Conservation (phyloP, 2,888 invertebrate genomes). For the Mermis nigrescens region DNA sequence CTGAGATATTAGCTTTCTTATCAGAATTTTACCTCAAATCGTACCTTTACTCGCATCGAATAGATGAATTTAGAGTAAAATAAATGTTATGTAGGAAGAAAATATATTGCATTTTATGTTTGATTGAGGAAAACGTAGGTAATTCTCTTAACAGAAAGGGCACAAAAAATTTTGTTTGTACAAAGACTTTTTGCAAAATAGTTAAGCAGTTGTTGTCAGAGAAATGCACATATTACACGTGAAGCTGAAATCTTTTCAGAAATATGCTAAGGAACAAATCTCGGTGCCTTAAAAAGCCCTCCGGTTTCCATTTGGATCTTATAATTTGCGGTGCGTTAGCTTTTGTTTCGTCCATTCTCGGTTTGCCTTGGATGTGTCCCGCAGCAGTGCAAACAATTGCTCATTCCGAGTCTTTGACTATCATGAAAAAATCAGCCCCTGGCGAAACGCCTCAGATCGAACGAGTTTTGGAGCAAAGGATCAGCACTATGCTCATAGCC, state of each 20-base stretch:
- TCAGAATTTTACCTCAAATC: too few species aligned
- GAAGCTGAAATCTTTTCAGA: conserved; percentile 40
- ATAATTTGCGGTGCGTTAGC: conserved; percentile 65
- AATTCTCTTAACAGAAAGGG: too few species aligned
- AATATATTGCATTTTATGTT: too few species aligned
- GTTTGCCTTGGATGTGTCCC: conserved; percentile 84
- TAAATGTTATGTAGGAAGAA: too few species aligned
- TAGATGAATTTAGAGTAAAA: too few species aligned
- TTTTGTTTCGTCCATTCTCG: conserved; percentile 55
- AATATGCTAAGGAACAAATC: conserved; percentile 81
- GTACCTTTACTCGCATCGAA: too few species aligned
- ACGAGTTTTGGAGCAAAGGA: conserved; percentile 42
- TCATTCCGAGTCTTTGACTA: conserved; percentile 72
- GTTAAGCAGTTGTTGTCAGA: too few species aligned
- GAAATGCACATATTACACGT: too few species aligned
- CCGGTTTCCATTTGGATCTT: conserved; percentile 81
- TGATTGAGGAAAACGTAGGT: too few species aligned
- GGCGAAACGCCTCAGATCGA: conserved; percentile 64
- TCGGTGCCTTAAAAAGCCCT: conserved; percentile 67
- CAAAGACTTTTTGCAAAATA: too few species aligned
- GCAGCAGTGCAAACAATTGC: conserved; percentile 77
- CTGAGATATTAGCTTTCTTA: too few species aligned
- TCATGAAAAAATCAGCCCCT: conserved; percentile 78
- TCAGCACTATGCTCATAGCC: conserved; percentile 58
- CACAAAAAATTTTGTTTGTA: too few species aligned